A percentile compares a stretch with the other conserved stretches of the same genome.
phyloP scores from a whole-genome alignment of 2,888 invertebrate genomes.

The Magallana nippona region DNA sequence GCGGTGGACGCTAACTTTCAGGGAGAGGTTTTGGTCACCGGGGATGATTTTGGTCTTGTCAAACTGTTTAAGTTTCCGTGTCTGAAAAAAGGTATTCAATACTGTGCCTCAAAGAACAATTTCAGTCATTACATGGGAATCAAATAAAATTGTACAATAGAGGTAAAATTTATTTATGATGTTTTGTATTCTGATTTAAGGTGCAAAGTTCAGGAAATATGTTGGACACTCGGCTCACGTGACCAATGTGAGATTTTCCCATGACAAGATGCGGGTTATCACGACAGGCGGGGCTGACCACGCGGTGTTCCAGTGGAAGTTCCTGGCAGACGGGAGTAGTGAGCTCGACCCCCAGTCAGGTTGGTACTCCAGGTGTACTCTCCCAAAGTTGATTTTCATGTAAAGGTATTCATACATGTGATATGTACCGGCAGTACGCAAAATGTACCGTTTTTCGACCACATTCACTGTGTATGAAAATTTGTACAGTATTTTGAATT shows the following conservation, averaged over 20 bases:
- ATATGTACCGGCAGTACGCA: too few relatives aligned
- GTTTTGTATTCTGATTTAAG: slow-evolving; percentile 61
- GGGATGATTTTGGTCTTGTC: slow-evolving; percentile 80
- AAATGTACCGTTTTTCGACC: too few relatives aligned
- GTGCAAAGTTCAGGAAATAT: slow-evolving; percentile 80
- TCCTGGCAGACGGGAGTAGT: slow-evolving; percentile 69
- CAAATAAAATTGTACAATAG: too few relatives aligned
- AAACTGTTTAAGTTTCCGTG: slow-evolving; percentile 79
- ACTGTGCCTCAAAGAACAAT: too few relatives aligned
- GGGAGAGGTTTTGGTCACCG: slow-evolving; percentile 76
- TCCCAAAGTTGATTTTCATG: too few relatives aligned
- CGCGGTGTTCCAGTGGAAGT: slow-evolving; percentile 80
- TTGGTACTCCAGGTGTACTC: slow-evolving; percentile 42
- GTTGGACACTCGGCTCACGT: slow-evolving; percentile 81
- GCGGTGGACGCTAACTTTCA: slow-evolving; percentile 77
- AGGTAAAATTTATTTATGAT: not conserved
- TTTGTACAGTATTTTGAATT: too few relatives aligned
- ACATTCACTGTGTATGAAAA: too few relatives aligned
- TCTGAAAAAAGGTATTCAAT: slow-evolving; percentile 76
- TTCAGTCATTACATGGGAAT: too few relatives aligned
- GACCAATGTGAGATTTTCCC: slow-evolving; percentile 80
- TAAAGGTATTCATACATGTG: too few relatives aligned
- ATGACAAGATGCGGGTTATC: slow-evolving; percentile 78
- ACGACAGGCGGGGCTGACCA: slow-evolving; percentile 81
- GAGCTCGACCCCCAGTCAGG: slow-evolving; percentile 69